Evolutionary conservation across 2,888 invertebrate genomes (phyloP).

Genomic region (Coleophora flavipennella): DNA sequence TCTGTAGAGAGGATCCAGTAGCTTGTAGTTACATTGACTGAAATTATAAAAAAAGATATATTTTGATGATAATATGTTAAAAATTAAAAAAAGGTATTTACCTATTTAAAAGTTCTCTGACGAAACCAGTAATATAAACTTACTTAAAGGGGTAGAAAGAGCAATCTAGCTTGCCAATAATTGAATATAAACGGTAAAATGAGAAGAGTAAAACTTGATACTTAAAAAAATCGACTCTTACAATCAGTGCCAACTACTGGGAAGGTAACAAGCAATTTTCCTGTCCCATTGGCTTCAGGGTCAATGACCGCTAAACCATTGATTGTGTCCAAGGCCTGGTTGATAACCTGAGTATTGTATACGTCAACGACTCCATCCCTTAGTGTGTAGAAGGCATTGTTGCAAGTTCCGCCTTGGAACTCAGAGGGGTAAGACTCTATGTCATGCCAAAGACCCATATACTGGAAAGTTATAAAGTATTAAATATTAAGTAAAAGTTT

Average conservation of each 20-base stretch:
- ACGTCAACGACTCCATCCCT: conserved; percentile 25
- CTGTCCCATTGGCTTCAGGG: conserved; percentile 71
- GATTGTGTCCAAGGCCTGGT: conserved; percentile 26
- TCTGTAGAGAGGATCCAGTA: conserved; percentile 79
- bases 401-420: conserved; percentile 39
- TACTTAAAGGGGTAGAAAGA: too few species aligned
- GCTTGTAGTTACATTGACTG: conserved; percentile 31
- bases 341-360: conserved; percentile 37
- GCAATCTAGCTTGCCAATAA: too few species aligned
- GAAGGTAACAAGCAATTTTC: conserved; percentile 74
- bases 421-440: conserved; percentile 39
- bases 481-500: not conserved
- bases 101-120: too few species aligned
- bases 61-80: too few species aligned
- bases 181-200: not conserved
- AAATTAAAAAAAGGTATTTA: too few species aligned
- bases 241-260: conserved; percentile 15
- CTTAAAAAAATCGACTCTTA: not conserved
- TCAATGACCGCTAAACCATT: conserved; percentile 31
- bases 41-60: conserved; percentile 12
- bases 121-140: too few species aligned
- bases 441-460: conserved; percentile 34
- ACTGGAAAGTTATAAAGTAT: conserved; percentile 17
- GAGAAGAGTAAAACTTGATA: too few species aligned
- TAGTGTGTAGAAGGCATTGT: conserved; percentile 32